Evolutionary conservation across 2,888 invertebrate species (phyloP), one percentile per base, ranked within the genome.

Genomic region (Zygogramma bicolorata): DNA sequence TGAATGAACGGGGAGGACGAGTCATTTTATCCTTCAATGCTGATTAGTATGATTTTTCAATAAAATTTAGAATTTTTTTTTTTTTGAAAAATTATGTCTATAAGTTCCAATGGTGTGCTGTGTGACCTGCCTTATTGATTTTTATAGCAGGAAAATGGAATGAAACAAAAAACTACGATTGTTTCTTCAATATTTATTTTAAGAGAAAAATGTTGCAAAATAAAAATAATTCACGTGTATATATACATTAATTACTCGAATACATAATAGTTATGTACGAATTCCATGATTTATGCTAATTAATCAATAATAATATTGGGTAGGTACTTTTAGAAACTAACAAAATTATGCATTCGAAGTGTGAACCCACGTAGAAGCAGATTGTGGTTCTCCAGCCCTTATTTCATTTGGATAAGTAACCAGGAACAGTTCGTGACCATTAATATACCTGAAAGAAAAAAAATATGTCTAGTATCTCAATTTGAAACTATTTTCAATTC

Each of bases 1-100:
- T 95, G 0, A 95, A 95, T 83, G 80, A 89, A 61, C 88, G 89
- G 13, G 89, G 90, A 75, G 92, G 93, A 18, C 90, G 90, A 82
- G 86, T 93, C 46, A 90, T 88, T 76, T 88, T 93, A 80, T 92
- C 92, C 10, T 93, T 91, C 85, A 84, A 84, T 59, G 89, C 90
- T 6, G 60, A 75, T 20, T 75, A 46, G 4, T 8, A 0, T 46
- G n/a, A n/a, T n/a, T n/a, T n/a, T n/a, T n/a, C n/a, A n/a, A n/a
- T n/a, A n/a, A n/a, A n/a, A n/a, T n/a, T n/a, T n/a, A n/a, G n/a
- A n/a, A n/a, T n/a, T n/a, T n/a, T n/a, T n/a, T n/a, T n/a, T n/a
- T n/a, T n/a, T n/a, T n/a, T 20, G 2, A 46, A 46, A 46, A 38
- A 38, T n/a, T 3, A 38, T 13, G 38, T 38, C n/a, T n/a, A n/a